A percentile compares a stretch with the other conserved stretches of the same genome.
These are phyloP conservation scores for Helarctos malayanus DNA, from an alignment of 2,797 vertebrate genomes.

Conservation along the genomic window DNA sequence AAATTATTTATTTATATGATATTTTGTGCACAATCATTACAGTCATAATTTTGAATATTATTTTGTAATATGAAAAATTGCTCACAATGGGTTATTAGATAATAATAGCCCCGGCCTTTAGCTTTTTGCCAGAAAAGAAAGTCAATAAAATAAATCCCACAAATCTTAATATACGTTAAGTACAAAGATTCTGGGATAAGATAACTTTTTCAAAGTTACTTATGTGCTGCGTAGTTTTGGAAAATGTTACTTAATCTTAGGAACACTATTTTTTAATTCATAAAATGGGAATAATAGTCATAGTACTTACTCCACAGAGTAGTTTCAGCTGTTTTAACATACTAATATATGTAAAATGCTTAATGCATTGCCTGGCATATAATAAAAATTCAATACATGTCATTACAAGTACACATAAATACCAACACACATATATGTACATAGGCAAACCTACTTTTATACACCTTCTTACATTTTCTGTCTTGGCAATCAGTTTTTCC, in stretches of 20 bases:
- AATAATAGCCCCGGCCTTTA: background rate
- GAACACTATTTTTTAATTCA: background rate
- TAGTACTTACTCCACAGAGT: background rate
- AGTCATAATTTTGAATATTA: background rate
- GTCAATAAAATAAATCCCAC: conserved; percentile 42
- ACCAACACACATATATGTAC: background rate
- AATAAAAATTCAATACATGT: background rate
- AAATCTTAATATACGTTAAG: conserved; percentile 33
- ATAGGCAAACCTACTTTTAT: background rate
- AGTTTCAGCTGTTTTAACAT: background rate
- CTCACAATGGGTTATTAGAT: background rate
- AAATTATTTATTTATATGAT: background rate
- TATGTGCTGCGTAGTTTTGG: conserved; percentile 13
- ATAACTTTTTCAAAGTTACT: background rate
- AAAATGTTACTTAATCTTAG: background rate
- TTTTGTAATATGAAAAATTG: conserved; percentile 10
- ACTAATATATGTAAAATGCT: background rate
- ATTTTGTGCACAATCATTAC: background rate
- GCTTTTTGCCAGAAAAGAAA: conserved; percentile 13
- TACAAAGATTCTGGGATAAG: background rate
- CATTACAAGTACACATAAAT: background rate
- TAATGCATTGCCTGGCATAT: background rate
- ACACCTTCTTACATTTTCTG: background rate
- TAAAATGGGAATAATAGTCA: conserved; percentile 7
- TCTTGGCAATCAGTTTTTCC: background rate